Evolutionary conservation across 2,797 vertebrate genomes (phyloP), one percentile per base, ranked within the genome.

Genomic region (Acipenser oxyrinchus): DNA sequence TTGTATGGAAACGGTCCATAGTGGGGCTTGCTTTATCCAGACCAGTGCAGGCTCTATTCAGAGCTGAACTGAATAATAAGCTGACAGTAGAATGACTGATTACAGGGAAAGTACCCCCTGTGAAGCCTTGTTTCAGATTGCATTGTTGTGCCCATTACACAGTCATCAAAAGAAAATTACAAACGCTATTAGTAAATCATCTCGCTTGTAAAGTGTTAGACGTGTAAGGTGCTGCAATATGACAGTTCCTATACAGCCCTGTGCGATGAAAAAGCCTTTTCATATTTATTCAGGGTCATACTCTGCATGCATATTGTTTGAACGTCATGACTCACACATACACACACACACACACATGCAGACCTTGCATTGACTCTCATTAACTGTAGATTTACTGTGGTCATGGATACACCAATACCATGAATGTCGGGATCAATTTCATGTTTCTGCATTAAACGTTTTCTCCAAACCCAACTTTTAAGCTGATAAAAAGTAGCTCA

Each of bases 61-160:
- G 72, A 66, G 76, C 71, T 62, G 76, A 73, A 65, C 10, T 67
- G 71, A 70, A 77, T 79, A 72, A 71, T 83, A 76, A 82, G 82
- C 76, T 85, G 83, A 84, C 82, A 81, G 76, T 76, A 65, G 72
- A 72, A 81, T 87, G 84, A 88, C 77, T 82, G 82, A 88, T 82
- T 82, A 71, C 79, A 76, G 73, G 66, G 70, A 64, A 64, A 64
- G 71, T 76, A 78, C 75, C 72, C 76, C 75, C 78, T 70, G 77
- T 72, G 65, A 13, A 71, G 74, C 74, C 81, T 68, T 72, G 81
- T 82, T 76, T 79, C 74, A 77, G 60, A 67, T 60, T 57, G 57
- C 61, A 79, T 84, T 85, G 77, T 87, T 75, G 10, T 8, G 9
- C 23, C 52, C n/a, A 55, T 68, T 68, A 48, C 51, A 49, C 70